Conservation (phyloP, 2,113 vertebrate genomes). For the Poeciliopsis prolifica region DNA sequence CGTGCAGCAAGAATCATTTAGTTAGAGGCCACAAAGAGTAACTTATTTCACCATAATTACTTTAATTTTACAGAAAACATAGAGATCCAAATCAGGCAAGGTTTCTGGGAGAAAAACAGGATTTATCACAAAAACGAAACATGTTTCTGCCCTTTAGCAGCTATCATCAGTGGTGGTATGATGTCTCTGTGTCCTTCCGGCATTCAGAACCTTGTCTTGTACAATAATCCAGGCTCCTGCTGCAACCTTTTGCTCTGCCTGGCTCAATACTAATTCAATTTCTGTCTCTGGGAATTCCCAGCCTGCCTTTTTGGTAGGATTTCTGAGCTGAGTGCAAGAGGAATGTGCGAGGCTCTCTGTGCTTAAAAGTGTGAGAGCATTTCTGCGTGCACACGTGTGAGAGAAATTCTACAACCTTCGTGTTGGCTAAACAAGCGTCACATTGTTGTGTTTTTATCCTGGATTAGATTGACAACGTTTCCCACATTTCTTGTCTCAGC, state of each 20-base stretch:
- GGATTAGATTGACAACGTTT: conserved; percentile 37
- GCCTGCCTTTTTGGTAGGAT: conserved; percentile 68
- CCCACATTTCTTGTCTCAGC: conserved; percentile 39
- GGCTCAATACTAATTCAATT: conserved; percentile 80
- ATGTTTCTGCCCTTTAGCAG: conserved; percentile 16
- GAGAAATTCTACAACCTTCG: not conserved
- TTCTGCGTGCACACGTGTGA: not conserved
- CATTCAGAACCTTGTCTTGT: conserved; percentile 49
- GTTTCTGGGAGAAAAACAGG: not conserved
- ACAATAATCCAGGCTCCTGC: conserved; percentile 68
- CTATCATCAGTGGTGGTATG: conserved; percentile 19
- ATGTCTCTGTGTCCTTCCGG: conserved; percentile 51
- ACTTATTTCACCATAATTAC: not conserved
- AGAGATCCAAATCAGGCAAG: not conserved
- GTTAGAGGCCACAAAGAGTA: not conserved
- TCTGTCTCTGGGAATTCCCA: conserved; percentile 72
- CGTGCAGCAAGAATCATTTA: too few species aligned
- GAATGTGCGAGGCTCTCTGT: conserved; percentile 41
- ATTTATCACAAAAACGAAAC: too few species aligned
- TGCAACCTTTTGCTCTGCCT: conserved; percentile 60
- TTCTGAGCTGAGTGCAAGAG: conserved; percentile 62
- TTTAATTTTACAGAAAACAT: not conserved
- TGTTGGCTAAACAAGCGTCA: conserved; percentile 32
- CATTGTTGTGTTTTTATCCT: conserved; percentile 23
- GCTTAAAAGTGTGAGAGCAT: conserved; percentile 3